Conservation (phyloP, 2,888 invertebrate genomes). For the Argyresthia goedartella region DNA sequence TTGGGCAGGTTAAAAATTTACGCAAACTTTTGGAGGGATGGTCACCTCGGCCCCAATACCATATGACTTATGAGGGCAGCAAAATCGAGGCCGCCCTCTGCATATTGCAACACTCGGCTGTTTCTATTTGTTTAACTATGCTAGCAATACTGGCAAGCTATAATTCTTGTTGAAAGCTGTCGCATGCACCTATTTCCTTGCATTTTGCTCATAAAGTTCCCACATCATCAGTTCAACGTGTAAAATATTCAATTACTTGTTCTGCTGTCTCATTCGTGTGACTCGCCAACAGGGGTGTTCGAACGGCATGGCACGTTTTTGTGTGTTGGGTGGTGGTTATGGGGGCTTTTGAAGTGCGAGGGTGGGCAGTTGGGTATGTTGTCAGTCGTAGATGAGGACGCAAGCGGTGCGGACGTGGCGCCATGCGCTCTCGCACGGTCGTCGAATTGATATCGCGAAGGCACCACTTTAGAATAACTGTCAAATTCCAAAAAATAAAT, state of each 20-base stretch:
- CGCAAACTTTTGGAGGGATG: not conserved
- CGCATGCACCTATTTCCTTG: not conserved
- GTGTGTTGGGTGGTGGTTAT: not conserved
- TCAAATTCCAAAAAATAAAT: conserved; percentile 11
- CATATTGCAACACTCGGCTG: conserved; percentile 2
- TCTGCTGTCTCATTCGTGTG: not conserved
- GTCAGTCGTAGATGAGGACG: conserved; percentile 44
- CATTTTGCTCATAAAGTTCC: not conserved
- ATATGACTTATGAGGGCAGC: not conserved
- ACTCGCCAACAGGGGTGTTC: too few species aligned
- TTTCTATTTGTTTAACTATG: not conserved
- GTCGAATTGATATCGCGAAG: conserved; percentile 63
- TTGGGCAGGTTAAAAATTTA: conserved; percentile 2
- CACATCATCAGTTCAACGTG: not conserved
- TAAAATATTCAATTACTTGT: not conserved
- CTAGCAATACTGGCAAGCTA: not conserved
- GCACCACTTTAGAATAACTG: conserved; percentile 62
- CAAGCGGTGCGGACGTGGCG: conserved; percentile 45
- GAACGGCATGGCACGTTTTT: too few species aligned
- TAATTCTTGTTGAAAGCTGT: not conserved
- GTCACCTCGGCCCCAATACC: not conserved
- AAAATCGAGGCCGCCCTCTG: not conserved
- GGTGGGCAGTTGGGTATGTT: not conserved
- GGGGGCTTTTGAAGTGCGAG: not conserved
- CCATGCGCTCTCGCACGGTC: conserved; percentile 52